A percentile compares a stretch with the other conserved stretches of the same genome.
Conservation (phyloP, 2,888 invertebrate genomes). For the Xylocampa areola region DNA sequence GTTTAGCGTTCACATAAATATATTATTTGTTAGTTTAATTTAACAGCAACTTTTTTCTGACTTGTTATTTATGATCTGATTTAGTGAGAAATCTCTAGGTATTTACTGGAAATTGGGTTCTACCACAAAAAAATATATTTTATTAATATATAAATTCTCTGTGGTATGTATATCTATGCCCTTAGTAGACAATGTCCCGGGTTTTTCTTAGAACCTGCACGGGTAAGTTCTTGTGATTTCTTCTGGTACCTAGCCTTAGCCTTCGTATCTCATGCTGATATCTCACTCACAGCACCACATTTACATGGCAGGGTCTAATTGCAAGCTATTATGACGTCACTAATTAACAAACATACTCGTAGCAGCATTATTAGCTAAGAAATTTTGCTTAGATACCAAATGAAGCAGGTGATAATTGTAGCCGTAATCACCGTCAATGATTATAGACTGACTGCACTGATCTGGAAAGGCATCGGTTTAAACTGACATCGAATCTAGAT, state of each 20-base stretch:
- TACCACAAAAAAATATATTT: no score
- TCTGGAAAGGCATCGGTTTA: slow-evolving; percentile 16
- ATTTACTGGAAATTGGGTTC: no score
- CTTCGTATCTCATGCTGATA: slow-evolving; percentile 10
- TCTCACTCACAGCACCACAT: slow-evolving; percentile 29
- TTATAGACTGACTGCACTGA: slow-evolving; percentile 44
- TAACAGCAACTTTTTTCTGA: no score
- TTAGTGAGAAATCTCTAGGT: no score
- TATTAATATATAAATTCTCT: no score
- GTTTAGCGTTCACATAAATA: background rate
- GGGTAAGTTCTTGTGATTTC: no score
- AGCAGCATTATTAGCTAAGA: slow-evolving; percentile 37
- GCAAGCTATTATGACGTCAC: slow-evolving; percentile 45
- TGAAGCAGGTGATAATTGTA: slow-evolving; percentile 63
- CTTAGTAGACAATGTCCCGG: no score
- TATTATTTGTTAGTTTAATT: background rate
- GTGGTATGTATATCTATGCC: no score
- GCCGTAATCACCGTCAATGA: slow-evolving; percentile 49
- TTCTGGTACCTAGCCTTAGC: background rate
- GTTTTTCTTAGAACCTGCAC: no score
- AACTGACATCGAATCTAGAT: slow-evolving; percentile 29
- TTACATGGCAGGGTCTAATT: slow-evolving; percentile 39
- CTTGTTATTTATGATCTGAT: no score
- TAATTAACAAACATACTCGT: slow-evolving; percentile 45
- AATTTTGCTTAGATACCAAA: slow-evolving; percentile 61